A percentile compares a stretch with the other conserved stretches of the same genome.
phyloP scores from a whole-genome alignment of 2,113 vertebrate genomes.

The Proteles cristata region DNA sequence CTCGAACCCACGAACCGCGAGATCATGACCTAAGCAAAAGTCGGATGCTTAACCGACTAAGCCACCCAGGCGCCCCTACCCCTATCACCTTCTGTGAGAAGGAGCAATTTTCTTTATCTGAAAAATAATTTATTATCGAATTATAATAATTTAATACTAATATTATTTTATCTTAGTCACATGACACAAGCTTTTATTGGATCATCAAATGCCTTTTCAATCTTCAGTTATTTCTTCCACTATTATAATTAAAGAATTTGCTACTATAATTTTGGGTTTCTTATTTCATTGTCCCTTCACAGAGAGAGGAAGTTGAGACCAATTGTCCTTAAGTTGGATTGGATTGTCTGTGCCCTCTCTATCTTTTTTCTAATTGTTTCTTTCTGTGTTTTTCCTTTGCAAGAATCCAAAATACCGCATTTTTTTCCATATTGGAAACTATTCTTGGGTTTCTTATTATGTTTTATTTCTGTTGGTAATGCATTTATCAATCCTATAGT shows the following conservation, averaged over 20 bases:
- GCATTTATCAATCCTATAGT: not conserved
- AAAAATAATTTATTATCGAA: conserved; percentile 4
- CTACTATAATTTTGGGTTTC: not conserved
- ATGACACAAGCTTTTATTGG: not conserved
- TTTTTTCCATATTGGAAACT: not conserved
- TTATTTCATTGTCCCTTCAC: not conserved
- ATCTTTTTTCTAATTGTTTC: not conserved
- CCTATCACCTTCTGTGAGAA: not conserved
- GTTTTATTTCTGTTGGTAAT: not conserved
- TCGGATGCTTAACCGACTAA: too few species aligned
- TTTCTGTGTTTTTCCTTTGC: not conserved
- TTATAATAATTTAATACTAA: not conserved
- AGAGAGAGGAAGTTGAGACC: not conserved
- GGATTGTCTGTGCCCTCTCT: not conserved
- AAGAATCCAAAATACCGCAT: not conserved
- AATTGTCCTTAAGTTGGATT: not conserved
- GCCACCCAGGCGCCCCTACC: too few species aligned
- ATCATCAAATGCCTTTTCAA: not conserved
- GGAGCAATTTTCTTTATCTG: not conserved
- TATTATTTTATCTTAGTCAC: not conserved
- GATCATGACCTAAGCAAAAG: too few species aligned
- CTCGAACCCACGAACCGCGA: too few species aligned
- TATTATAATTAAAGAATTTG: not conserved
- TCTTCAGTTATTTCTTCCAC: not conserved
- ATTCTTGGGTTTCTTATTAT: not conserved